Evolutionary conservation across 2,888 invertebrate genomes (phyloP).

Genomic region (Gryllus longicercus): DNA sequence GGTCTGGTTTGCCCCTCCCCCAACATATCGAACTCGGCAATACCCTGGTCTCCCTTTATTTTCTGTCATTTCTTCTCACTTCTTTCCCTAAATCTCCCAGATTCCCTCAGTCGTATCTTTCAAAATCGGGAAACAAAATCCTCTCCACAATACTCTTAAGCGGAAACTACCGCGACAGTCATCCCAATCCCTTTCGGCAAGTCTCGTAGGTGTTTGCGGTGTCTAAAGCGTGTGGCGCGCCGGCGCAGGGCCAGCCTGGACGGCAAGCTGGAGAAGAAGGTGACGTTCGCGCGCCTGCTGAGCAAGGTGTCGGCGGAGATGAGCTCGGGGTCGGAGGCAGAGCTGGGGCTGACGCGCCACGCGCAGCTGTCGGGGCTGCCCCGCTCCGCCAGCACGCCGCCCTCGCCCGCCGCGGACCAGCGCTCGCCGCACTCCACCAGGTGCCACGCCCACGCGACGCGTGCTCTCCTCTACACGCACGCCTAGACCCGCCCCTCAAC

Average conservation of each 20-base stretch:
- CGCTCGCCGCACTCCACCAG: conserved; percentile 62
- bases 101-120: too few species aligned
- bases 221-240: not conserved
- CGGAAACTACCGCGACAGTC: too few species aligned
- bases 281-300: conserved; percentile 69
- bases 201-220: not conserved
- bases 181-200: conserved; percentile 42
- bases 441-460: not conserved
- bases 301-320: conserved; percentile 75
- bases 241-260: conserved; percentile 24
- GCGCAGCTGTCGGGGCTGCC: conserved; percentile 37
- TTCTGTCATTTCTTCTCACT: too few species aligned
- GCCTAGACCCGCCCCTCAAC: too few species aligned
- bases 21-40: too few species aligned
- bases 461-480: too few species aligned
- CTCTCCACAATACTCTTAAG: too few species aligned
- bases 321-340: conserved; percentile 70
- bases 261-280: conserved; percentile 68
- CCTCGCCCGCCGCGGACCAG: conserved; percentile 63
- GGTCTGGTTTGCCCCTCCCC: too few species aligned
- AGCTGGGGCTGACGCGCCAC: conserved; percentile 48
- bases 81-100: too few species aligned
- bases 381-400: conserved; percentile 48
- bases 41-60: too few species aligned
- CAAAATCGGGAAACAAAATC: too few species aligned